Conservation (phyloP, 2,888 invertebrate species). For the Drosophila falleni region DNA sequence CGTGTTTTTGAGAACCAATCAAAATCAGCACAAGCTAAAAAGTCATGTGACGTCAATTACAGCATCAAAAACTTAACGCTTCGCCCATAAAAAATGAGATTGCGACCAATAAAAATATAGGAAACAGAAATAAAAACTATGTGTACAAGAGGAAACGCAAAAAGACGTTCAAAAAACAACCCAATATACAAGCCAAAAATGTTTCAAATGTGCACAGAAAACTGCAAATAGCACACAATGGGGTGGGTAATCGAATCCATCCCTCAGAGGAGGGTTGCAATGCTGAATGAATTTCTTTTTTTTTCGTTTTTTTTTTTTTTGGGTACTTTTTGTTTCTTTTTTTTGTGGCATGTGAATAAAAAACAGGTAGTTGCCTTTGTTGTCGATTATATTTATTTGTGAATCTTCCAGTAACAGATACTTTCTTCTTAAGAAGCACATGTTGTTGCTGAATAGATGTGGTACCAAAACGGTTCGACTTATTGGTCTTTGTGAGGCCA, state of each 20-base stretch:
- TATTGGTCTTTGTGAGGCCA: slow-evolving; percentile 69
- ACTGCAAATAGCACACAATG: slow-evolving; percentile 28
- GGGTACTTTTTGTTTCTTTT: not conserved
- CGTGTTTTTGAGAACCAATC: slow-evolving; percentile 55
- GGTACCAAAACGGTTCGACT: slow-evolving; percentile 59
- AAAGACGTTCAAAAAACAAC: slow-evolving; percentile 28
- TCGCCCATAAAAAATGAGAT: slow-evolving; percentile 57
- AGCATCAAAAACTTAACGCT: slow-evolving; percentile 62
- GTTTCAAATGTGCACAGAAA: slow-evolving; percentile 28
- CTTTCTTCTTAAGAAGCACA: slow-evolving; percentile 65
- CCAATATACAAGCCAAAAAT: slow-evolving; percentile 29
- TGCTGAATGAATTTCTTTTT: slow-evolving; percentile 60
- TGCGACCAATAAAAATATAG: slow-evolving; percentile 70
- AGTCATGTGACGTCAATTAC: slow-evolving; percentile 64
- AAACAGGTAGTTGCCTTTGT: slow-evolving; percentile 70
- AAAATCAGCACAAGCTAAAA: slow-evolving; percentile 50
- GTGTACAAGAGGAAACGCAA: not conserved
- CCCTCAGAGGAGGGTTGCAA: slow-evolving; percentile 63
- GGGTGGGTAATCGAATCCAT: slow-evolving; percentile 63
- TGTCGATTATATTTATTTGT: slow-evolving; percentile 24
- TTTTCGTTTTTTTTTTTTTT: slow-evolving; percentile 22
- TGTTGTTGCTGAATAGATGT: slow-evolving; percentile 55
- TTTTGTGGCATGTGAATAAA: slow-evolving; percentile 61
- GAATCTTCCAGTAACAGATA: slow-evolving; percentile 66
- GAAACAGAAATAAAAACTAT: slow-evolving; percentile 33